A percentile compares a stretch with the other conserved stretches of the same genome.
phyloP scores from a whole-genome alignment of 2,888 invertebrate species.

The Drosophila putrida region DNA sequence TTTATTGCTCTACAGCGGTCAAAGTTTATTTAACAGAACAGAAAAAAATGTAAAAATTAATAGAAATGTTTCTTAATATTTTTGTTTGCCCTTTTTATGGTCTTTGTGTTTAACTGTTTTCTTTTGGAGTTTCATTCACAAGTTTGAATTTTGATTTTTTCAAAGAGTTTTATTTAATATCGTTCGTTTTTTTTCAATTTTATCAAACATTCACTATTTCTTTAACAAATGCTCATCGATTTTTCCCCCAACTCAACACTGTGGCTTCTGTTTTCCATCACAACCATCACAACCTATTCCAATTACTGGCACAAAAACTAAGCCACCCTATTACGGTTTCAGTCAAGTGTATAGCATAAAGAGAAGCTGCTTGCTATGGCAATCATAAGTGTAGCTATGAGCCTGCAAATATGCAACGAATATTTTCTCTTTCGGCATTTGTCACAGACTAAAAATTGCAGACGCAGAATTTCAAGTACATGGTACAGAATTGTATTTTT shows the following conservation, averaged over 20 bases:
- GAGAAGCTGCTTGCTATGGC: slow-evolving; percentile 49
- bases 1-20: slow-evolving; percentile 18
- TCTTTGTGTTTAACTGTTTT: background rate
- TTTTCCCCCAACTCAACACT: background rate
- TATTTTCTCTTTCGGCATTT: slow-evolving; percentile 24
- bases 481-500: slow-evolving; percentile 15
- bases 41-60: slow-evolving; percentile 11
- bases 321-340: slow-evolving; percentile 38
- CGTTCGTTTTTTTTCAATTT: background rate
- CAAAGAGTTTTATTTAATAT: no score
- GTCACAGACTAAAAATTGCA: slow-evolving; percentile 12
- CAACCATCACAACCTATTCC: slow-evolving; percentile 23
- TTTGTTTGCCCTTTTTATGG: background rate
- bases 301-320: slow-evolving; percentile 28
- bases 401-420: slow-evolving; percentile 49
- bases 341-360: slow-evolving; percentile 24
- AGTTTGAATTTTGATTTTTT: background rate
- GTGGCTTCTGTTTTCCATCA: slow-evolving; percentile 14
- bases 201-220: background rate
- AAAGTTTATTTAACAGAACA: slow-evolving; percentile 2
- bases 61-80: background rate
- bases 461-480: slow-evolving; percentile 3
- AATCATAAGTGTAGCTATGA: slow-evolving; percentile 47
- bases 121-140: background rate
- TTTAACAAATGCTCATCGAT: slow-evolving; percentile 30